A percentile compares a stretch with the other conserved stretches of the same genome.
phyloP scores from a whole-genome alignment of 2,888 invertebrate species.

The Fragum fragum region DNA sequence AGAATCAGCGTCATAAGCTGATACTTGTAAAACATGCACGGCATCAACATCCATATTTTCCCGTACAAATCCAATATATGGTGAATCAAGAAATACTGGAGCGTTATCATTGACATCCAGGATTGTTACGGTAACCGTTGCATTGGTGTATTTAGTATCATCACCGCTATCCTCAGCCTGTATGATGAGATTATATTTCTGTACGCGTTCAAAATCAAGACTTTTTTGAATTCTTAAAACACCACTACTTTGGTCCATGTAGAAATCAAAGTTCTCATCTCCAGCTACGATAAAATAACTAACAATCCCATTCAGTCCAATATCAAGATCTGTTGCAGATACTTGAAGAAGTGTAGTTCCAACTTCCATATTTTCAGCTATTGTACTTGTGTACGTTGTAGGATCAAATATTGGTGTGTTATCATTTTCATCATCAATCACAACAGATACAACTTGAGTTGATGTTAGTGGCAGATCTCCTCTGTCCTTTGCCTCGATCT shows the following conservation, averaged over 20 bases:
- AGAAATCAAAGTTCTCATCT: slow-evolving; percentile 89
- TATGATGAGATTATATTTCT: slow-evolving; percentile 93
- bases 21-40: slow-evolving; percentile 89
- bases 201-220: slow-evolving; percentile 96
- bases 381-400: slow-evolving; percentile 91
- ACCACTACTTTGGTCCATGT: slow-evolving; percentile 92
- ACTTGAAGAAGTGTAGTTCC: slow-evolving; percentile 95
- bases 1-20: slow-evolving; percentile 96
- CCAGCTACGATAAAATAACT: slow-evolving; percentile 96
- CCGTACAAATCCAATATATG: slow-evolving; percentile 96
- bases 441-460: slow-evolving; percentile 66
- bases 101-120: slow-evolving; percentile 97
- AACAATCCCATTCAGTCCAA: slow-evolving; percentile 95
- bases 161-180: slow-evolving; percentile 91
- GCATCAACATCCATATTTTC: slow-evolving; percentile 89
- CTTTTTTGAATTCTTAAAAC: slow-evolving; percentile 96
- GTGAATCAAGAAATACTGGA: slow-evolving; percentile 97
- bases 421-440: slow-evolving; percentile 81
- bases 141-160: slow-evolving; percentile 90
- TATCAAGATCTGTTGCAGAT: slow-evolving; percentile 89
- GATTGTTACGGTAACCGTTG: slow-evolving; percentile 92
- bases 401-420: slow-evolving; percentile 88
- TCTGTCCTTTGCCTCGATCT: slow-evolving; percentile 80
- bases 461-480: slow-evolving; percentile 74
- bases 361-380: slow-evolving; percentile 97